phyloP scores from a whole-genome alignment of 2,797 vertebrate genomes.

The Periophthalmus magnuspinnatus region DNA sequence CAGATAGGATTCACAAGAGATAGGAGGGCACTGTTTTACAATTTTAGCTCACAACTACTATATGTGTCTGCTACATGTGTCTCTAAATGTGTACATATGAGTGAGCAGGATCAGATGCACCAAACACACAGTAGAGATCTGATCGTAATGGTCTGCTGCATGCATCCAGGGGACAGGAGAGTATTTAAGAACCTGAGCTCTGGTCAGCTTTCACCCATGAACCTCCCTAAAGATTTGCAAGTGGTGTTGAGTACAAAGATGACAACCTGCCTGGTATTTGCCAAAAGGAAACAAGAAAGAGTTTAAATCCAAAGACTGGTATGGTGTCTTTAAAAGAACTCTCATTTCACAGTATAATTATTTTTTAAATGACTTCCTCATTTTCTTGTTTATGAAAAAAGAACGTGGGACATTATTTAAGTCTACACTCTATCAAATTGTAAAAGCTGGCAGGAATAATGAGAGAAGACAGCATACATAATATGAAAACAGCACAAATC shows the following conservation, averaged over 20 bases:
- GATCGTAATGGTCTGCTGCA: background rate
- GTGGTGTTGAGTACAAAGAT: no score
- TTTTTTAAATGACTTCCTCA: background rate
- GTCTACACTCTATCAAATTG: background rate
- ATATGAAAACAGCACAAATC: background rate
- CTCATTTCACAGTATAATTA: background rate
- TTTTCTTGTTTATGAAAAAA: background rate
- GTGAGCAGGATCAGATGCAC: background rate
- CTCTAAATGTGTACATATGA: background rate
- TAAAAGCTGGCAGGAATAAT: background rate
- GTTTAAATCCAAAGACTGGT: background rate
- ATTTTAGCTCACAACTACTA: constrained; percentile 13
- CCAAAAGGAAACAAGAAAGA: background rate
- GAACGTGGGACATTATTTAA: background rate
- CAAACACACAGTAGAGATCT: background rate
- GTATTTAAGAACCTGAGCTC: constrained; percentile 20
- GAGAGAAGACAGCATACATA: background rate
- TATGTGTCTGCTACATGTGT: background rate
- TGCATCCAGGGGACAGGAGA: constrained; percentile 33
- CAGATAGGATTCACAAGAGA: constrained; percentile 49
- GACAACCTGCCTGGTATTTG: no score
- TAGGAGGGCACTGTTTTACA: constrained; percentile 12
- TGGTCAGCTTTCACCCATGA: constrained; percentile 24
- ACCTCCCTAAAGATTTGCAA: no score
- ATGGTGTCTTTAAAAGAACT: background rate